Base-by-base conservation (phyloP, 1,140 invertebrate genomes). In the Lepidostoma basale region DNA sequence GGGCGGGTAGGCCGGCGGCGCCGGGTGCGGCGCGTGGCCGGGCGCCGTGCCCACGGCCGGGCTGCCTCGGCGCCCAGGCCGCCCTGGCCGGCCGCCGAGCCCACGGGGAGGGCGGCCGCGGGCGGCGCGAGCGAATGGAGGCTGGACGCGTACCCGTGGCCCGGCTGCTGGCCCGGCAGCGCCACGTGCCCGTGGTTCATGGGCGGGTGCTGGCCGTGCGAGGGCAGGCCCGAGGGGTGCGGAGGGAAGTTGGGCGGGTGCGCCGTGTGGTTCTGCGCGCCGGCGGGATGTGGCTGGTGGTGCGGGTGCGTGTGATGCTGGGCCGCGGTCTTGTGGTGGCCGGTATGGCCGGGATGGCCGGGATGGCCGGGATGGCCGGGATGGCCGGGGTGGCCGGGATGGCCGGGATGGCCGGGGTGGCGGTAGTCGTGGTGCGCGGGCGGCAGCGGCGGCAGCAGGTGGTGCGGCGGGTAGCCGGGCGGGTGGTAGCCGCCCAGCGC, bases 1-100 rank as follows among this genome's bases (percentile, higher is more conserved):
- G 75, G 82, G 80, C 76, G 84, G 79, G 84, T 83, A 77, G 78
- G 85, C 78, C 74, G 82, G 79, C 76, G 81, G 76, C 76, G 77
- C 76, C 73, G 76, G 77, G 52, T 75, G 80, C 3, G 62, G 40
- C 1, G 45, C 58, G 42, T 66, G 63, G 16, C 62, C 62, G 4
- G 69, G 69, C 14, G 70, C 78, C 12, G 80, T 76, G 6, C 77
- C 77, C 14, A 84, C 80, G 10, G 80, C 77, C 18, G 81, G 83
- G 74, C 79, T 82, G 25, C 78, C 79, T 6, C 80, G 68, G 16
- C 69, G 63, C 70, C 25, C 70, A 70, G 12, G 74, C 69, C 9
- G 75, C 74, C 68, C 42, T 75, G 76, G n/a, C 63, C 47, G 8
- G 33, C 47, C 3, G 47, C 63, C 9, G 36, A 39, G 14, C 49